These are phyloP conservation scores for Norana najaformis DNA, from an alignment of 2,888 invertebrate genomes.

Conservation along the genomic window DNA sequence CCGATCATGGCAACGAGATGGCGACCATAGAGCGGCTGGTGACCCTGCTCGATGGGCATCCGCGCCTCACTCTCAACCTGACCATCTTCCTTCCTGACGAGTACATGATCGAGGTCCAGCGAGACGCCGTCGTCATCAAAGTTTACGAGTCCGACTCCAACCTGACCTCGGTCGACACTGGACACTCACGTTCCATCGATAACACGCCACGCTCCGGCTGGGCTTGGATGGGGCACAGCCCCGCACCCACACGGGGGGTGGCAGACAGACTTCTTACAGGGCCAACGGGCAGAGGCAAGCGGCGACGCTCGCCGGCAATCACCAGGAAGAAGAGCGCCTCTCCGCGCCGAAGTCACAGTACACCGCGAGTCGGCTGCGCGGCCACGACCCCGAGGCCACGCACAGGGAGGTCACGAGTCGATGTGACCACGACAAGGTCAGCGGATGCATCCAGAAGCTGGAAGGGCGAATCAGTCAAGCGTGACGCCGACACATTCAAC, in stretches of 20 bases:
- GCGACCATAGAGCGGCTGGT: conserved; percentile 38
- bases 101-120: conserved; percentile 39
- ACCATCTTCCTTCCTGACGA: conserved; percentile 39
- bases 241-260: not conserved
- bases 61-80: conserved; percentile 39
- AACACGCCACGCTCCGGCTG: not conserved
- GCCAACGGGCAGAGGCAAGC: not conserved
- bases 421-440: not conserved
- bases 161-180: conserved; percentile 25
- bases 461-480: not conserved
- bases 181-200: not conserved
- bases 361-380: not conserved
- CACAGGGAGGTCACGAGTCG: not conserved
- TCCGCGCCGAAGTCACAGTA: not conserved
- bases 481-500: not conserved
- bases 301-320: not conserved
- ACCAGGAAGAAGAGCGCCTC: not conserved
- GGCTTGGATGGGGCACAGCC: not conserved
- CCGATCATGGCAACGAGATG: conserved; percentile 26
- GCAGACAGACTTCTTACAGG: not conserved
- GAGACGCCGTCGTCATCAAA: conserved; percentile 44
- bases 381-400: not conserved
- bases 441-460: not conserved
- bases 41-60: conserved; percentile 40
- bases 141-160: conserved; percentile 24